Evolutionary conservation across 2,888 invertebrate genomes (phyloP), one percentile per base, ranked within the genome.

Genomic region (Lasioglossum marginatum): DNA sequence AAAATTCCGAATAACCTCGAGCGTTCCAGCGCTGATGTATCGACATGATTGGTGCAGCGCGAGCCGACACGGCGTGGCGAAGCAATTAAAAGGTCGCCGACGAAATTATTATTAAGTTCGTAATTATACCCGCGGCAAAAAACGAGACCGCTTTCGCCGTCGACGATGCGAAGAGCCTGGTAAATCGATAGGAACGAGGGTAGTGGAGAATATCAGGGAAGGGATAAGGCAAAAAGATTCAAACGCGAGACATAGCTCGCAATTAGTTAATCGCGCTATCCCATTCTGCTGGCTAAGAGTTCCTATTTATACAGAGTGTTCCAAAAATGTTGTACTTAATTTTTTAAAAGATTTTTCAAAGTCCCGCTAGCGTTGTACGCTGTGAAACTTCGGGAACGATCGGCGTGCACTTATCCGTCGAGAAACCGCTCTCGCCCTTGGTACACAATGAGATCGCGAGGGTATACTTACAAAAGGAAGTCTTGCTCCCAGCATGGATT

Each of bases 401-500:
- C 40, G 5, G 5, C n/a, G 16, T 6, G 27, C 48, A 6, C n/a
- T 12, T 23, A 27, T 10, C 31, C 8, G 10, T 27, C 16, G 73
- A 4, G 6, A 31, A 43, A 57, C 52, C 34, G n/a, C 16, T 63
- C 31, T 45, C 31, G 14, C 52, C 68, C 19, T n/a, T 8, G 6
- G 14, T 16, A 37, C n/a, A 40, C 57, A n/a, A 31, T 6, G 14
- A 63, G 14, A 57, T 10, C 43, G 31, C 45, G 45, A 45, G 5
- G 19, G 43, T 73, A n/a, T 77, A 98, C 99, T 98, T 96, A 99
- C 99, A 99, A 99, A 95, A 99, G 97, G 96, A 99, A 99, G 96
- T 99, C 99, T 96, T 99, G 99, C 96, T 99, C 99, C 99, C 99
- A 99, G 96, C 98, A 97, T 95, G 99, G 99, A 96, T 97, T 97